These are phyloP conservation scores for Hippoglossus stenolepis DNA, from an alignment of 2,113 vertebrate species.

Conservation along the genomic window DNA sequence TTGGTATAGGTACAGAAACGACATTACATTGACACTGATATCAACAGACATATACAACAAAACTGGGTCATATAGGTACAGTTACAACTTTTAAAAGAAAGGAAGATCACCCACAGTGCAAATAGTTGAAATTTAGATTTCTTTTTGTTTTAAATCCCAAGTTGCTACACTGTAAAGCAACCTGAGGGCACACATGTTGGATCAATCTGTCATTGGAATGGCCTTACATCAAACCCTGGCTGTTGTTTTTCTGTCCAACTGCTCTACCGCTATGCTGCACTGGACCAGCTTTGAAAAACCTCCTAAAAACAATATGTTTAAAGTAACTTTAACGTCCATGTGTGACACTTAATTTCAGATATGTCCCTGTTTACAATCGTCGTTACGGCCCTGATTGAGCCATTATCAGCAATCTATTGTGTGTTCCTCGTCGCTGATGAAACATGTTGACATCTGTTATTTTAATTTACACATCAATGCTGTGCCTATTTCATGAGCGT, in stretches of 20 bases:
- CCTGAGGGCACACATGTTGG: constrained; percentile 50
- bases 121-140: background rate
- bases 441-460: constrained; percentile 74
- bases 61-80: no score
- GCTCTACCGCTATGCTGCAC: constrained; percentile 22
- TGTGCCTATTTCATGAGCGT: constrained; percentile 43
- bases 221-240: constrained; percentile 35
- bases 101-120: background rate
- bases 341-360: constrained; percentile 67
- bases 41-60: no score
- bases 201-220: constrained; percentile 50
- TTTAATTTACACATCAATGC: constrained; percentile 58
- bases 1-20: no score
- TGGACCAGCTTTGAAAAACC: constrained; percentile 53
- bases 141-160: background rate
- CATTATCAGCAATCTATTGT: constrained; percentile 48
- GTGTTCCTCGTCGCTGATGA: constrained; percentile 49
- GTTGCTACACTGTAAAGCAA: constrained; percentile 37
- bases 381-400: constrained; percentile 51
- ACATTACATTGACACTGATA: no score
- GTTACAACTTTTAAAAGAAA: no score
- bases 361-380: constrained; percentile 63
- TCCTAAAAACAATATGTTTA: constrained; percentile 40
- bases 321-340: constrained; percentile 43
- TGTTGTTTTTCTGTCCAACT: constrained; percentile 25